Percentiles rank a stretch among this genome's conserved stretches.
Conservation (phyloP, 2,113 vertebrate genomes). For the Tympanuchus pallidicinctus region DNA sequence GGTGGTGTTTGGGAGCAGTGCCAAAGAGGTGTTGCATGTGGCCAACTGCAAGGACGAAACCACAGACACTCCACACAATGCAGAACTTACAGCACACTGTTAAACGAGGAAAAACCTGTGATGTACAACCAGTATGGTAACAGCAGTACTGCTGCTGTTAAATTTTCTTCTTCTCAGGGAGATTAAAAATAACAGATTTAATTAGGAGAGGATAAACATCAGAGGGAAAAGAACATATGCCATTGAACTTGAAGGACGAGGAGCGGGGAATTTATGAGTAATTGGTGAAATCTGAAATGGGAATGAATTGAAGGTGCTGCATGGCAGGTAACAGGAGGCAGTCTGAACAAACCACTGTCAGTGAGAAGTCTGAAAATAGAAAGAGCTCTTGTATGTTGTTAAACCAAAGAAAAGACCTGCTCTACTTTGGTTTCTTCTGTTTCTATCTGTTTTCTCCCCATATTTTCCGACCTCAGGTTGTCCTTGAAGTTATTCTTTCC, state of each 20-base stretch:
- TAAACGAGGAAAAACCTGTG: neutral
- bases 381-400: neutral
- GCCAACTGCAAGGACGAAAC: neutral
- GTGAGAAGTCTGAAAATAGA: neutral
- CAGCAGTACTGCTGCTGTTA: neutral
- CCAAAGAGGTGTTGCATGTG: neutral
- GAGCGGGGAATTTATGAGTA: neutral
- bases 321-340: neutral
- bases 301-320: neutral
- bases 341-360: neutral
- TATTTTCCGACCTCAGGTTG: neutral
- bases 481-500: neutral
- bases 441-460: neutral
- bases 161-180: neutral
- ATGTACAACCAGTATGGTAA: neutral
- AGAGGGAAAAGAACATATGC: neutral
- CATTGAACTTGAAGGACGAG: neutral
- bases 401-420: neutral
- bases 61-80: fast-evolving
- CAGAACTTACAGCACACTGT: neutral
- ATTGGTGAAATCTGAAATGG: neutral
- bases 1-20: neutral
- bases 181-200: neutral
- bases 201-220: neutral
- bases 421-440: neutral